These are phyloP conservation scores for Macropis europaea DNA, from an alignment of 2,888 invertebrate species.

Conservation along the genomic window DNA sequence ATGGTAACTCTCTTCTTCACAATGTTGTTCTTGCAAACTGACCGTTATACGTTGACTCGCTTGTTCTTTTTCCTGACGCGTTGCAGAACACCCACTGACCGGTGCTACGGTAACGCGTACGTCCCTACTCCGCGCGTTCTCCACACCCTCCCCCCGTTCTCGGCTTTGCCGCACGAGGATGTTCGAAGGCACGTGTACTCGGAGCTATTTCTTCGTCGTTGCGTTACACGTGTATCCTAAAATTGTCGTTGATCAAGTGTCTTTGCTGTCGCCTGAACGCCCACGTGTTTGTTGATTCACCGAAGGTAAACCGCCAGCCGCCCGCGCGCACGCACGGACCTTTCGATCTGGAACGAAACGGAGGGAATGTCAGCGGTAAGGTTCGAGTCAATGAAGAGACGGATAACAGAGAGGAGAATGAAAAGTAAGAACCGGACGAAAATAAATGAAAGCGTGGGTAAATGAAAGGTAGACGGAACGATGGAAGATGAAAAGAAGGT, in stretches of 20 bases:
- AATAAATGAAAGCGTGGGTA: no score
- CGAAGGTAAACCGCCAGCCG: neutral
- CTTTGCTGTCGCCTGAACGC: slow-evolving; percentile 23
- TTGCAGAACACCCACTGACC: no score
- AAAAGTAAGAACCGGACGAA: neutral
- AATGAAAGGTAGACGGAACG: neutral
- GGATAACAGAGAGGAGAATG: neutral
- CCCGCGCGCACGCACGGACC: neutral
- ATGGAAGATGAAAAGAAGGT: slow-evolving; percentile 7
- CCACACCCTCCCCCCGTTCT: neutral
- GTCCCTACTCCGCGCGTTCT: no score
- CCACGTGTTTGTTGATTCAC: slow-evolving; percentile 6
- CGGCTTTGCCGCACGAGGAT: neutral
- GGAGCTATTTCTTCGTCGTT: slow-evolving; percentile 27
- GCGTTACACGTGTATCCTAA: slow-evolving; percentile 57
- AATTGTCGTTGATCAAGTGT: slow-evolving; percentile 55
- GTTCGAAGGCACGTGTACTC: slow-evolving; percentile 50
- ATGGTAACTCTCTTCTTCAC: no score
- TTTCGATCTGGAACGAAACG: neutral
- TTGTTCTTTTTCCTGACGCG: no score
- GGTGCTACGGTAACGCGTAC: no score
- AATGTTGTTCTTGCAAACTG: no score
- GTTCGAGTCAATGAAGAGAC: no score
- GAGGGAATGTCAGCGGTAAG: no score
- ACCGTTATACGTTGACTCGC: no score